Conservation (phyloP, 2,888 invertebrate species). For the Pycnomerus fuliginosus region DNA sequence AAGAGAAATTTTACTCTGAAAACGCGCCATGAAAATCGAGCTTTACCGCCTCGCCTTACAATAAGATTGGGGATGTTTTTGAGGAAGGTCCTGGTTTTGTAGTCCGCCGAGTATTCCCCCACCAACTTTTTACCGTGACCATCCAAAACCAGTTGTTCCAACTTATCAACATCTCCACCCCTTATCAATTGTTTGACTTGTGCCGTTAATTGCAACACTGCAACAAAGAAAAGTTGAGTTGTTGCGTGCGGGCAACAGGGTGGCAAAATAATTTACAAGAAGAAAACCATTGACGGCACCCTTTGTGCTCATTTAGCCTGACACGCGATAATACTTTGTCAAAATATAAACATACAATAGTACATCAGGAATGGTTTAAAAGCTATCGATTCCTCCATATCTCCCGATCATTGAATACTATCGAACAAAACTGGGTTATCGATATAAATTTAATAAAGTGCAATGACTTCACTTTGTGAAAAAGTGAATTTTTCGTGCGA, state of each 20-base stretch:
- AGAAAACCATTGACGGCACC: constrained; percentile 1
- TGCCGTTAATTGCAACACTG: constrained; percentile 57
- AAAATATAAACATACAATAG: too few relatives aligned
- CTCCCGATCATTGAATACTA: too few relatives aligned
- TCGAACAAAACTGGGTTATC: too few relatives aligned
- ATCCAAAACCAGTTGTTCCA: constrained; percentile 67
- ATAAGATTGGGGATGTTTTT: constrained; percentile 68
- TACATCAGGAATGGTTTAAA: too few relatives aligned
- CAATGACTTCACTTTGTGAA: too few relatives aligned
- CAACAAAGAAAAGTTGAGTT: constrained; percentile 24
- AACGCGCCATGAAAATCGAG: constrained; percentile 16
- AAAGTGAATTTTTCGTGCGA: too few relatives aligned
- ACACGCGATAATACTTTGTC: not conserved
- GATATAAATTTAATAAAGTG: too few relatives aligned
- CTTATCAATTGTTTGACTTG: constrained; percentile 59
- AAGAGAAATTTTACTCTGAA: constrained; percentile 69
- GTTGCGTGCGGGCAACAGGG: constrained; percentile 10
- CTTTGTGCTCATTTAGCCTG: not conserved
- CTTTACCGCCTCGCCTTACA: constrained; percentile 55
- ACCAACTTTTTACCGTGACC: constrained; percentile 68
- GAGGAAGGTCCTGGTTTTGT: constrained; percentile 63
- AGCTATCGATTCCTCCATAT: too few relatives aligned
- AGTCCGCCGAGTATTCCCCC: constrained; percentile 64
- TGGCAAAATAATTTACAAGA: constrained; percentile 12
- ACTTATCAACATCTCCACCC: constrained; percentile 64